These are phyloP conservation scores for Cyanocitta stelleri DNA, from an alignment of 2,113 vertebrate genomes.

Conservation along the genomic window DNA sequence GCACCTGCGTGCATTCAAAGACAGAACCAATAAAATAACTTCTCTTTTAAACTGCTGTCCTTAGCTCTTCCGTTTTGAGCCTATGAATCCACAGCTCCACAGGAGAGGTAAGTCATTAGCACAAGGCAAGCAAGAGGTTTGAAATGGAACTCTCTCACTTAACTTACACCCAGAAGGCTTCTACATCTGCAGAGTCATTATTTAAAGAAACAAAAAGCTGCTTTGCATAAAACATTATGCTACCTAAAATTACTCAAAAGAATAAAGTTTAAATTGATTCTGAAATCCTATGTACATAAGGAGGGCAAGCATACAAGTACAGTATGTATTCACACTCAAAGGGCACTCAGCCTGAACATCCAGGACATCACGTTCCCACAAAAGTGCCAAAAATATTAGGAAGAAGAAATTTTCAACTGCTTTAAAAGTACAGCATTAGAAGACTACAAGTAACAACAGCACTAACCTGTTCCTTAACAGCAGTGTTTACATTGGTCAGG, in stretches of 20 bases:
- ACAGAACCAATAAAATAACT: neutral
- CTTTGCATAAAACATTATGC: neutral
- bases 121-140: neutral
- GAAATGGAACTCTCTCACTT: neutral
- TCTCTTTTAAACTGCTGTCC: neutral
- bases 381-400: neutral
- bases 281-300: neutral
- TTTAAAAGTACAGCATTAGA: neutral
- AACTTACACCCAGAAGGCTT: neutral
- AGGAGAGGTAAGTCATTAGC: neutral
- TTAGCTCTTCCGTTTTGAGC: neutral
- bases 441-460: neutral
- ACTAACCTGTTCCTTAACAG: slow-evolving; percentile 97
- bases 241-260: neutral
- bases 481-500: slow-evolving; percentile 95
- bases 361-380: neutral
- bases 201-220: neutral
- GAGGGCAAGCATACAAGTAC: neutral
- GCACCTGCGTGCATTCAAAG: neutral
- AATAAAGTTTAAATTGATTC: neutral
- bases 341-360: neutral
- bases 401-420: neutral
- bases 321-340: neutral
- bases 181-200: neutral
- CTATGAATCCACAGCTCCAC: neutral